Evolutionary conservation across 2,113 vertebrate species (phyloP), one percentile per base, ranked within the genome.

Genomic region (Amia ocellicauda): DNA sequence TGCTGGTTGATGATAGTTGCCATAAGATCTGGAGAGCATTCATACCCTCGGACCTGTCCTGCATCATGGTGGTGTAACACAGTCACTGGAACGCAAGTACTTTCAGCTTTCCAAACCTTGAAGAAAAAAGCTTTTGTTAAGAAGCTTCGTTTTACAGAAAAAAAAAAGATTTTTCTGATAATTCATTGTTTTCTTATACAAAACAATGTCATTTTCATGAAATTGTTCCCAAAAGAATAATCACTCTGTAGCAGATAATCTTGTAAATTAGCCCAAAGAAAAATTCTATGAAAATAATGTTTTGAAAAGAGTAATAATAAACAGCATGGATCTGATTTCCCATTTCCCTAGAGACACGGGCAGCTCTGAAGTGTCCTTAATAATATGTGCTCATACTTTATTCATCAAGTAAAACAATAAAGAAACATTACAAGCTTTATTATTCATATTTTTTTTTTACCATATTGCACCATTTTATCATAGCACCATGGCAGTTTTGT

Each of bases 1-100:
- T 70, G 76, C 68, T 56, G 59, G 40, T 75, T 75, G 58, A 52
- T 66, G 64, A 60, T 59, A 66, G 56, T 66, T 53, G 64, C 64
- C 57, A 60, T 60, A 57, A 66, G 52, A 60, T 57, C 20, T 66
- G 55, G 55, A 50, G 49, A 36, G n/a, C 20, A 4, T 19, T 22
- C 54, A 36, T n/a, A 1, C 31, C 36, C 36, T 50, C 16, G 29
- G 40, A 36, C 20, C 41, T 64, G 19, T 29, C 26, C 26, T 28
- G 10, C 19, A 7, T 65, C 41, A 24, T 49, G 27, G 22, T 51
- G 27, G 24, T 49, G 40, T 59, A 52, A 36, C 20, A 40, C 24
- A 53, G 41, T 53, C 42, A 31, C 29, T 66, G 56, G 43, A 23
- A n/a, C 10, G 7, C 5, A 47, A 47, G n/a, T 47, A 13, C 4